Evolutionary conservation across 2,797 vertebrate species (phyloP).

Genomic region (Lepus townsendii): DNA sequence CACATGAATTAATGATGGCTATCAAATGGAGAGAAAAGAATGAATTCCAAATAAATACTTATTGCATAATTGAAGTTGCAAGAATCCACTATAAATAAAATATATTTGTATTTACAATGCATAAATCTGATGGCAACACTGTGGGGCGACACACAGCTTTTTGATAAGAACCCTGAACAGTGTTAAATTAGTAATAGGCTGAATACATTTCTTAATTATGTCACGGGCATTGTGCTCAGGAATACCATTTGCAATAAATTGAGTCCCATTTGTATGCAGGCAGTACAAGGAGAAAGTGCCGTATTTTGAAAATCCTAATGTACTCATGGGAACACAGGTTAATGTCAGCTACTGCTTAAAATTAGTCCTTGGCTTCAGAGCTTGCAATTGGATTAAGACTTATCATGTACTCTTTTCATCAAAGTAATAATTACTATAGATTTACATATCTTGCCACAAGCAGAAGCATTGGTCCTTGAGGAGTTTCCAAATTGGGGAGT

Average conservation of each 20-base stretch:
- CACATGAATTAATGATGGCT: slow-evolving; percentile 91
- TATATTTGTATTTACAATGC: slow-evolving; percentile 90
- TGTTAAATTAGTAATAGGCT: slow-evolving; percentile 90
- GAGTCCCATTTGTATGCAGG: slow-evolving; percentile 79
- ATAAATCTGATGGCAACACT: slow-evolving; percentile 85
- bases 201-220: slow-evolving; percentile 89
- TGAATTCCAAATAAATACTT: slow-evolving; percentile 91
- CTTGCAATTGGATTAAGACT: slow-evolving; percentile 80
- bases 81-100: slow-evolving; percentile 91
- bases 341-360: slow-evolving; percentile 66
- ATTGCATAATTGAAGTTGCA: slow-evolving; percentile 90
- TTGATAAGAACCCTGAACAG: slow-evolving; percentile 85
- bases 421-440: slow-evolving; percentile 68
- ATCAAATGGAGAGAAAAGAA: slow-evolving; percentile 87
- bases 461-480: slow-evolving; percentile 47
- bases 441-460: slow-evolving; percentile 64
- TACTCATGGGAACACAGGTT: slow-evolving; percentile 69
- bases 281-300: slow-evolving; percentile 60
- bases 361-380: slow-evolving; percentile 68
- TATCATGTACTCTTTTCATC: slow-evolving; percentile 74
- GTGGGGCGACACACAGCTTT: slow-evolving; percentile 84
- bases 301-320: slow-evolving; percentile 72
- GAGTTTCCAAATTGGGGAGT: slow-evolving; percentile 49
- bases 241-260: slow-evolving; percentile 84
- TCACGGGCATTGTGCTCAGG: slow-evolving; percentile 74